Conservation (phyloP, 2,797 vertebrate genomes). For the Phrynocephalus forsythii region DNA sequence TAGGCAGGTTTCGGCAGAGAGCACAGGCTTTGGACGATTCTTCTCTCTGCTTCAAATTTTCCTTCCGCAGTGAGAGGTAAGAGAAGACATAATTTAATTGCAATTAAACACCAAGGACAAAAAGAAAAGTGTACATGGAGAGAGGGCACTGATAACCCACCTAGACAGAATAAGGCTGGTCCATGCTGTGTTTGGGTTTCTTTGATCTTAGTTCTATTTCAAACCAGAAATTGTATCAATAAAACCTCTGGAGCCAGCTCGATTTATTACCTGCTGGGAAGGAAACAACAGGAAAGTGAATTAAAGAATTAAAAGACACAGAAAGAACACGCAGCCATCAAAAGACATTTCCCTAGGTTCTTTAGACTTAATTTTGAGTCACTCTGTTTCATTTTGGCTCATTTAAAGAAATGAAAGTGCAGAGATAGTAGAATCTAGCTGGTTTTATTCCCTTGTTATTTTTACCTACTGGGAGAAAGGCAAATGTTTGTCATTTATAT, state of each 20-base stretch:
- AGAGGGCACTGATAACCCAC: background rate
- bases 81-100: conserved; percentile 44
- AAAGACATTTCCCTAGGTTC: background rate
- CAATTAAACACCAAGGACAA: background rate
- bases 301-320: background rate
- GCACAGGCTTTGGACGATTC: accelerated
- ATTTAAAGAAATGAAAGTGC: conserved; percentile 1
- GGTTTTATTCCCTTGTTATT: background rate
- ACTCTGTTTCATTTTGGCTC: background rate
- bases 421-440: background rate
- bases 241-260: accelerated
- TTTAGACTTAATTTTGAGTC: accelerated
- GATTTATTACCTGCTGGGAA: conserved; percentile 19
- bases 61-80: background rate
- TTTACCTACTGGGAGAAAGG: background rate
- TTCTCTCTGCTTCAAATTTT: accelerated
- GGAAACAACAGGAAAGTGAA: background rate
- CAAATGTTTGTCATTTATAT: background rate
- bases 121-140: background rate
- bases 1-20: background rate
- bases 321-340: background rate
- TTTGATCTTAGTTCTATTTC: background rate
- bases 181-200: background rate
- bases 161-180: background rate
- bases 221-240: conserved; percentile 24